Evolutionary conservation across 2,888 invertebrate genomes (phyloP).

Genomic region (Argynnis bischoffii): DNA sequence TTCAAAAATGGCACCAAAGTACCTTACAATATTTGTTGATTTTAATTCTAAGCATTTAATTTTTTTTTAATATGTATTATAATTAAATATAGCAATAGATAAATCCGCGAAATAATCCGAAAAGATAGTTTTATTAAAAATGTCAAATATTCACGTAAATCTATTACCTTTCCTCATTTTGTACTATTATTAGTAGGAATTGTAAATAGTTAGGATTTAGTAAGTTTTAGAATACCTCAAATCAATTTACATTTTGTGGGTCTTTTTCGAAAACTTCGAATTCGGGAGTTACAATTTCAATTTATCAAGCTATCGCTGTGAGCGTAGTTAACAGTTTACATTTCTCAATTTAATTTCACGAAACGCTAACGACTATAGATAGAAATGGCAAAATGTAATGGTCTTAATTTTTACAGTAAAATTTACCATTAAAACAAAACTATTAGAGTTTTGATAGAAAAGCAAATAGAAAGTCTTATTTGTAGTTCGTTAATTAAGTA

Average conservation of each 20-base stretch:
- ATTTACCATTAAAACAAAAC: slow-evolving; percentile 4
- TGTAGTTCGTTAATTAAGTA: too few species aligned
- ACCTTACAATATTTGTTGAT: too few species aligned
- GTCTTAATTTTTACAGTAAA: too few species aligned
- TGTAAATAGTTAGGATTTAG: not conserved
- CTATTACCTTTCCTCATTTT: too few species aligned
- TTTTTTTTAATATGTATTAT: too few species aligned
- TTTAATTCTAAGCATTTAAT: too few species aligned
- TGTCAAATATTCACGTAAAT: too few species aligned
- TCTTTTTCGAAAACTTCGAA: slow-evolving; percentile 7
- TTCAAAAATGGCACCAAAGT: too few species aligned
- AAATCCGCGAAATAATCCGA: too few species aligned
- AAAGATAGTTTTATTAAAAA: too few species aligned
- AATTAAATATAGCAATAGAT: too few species aligned
- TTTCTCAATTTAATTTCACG: slow-evolving; percentile 35
- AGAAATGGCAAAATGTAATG: slow-evolving; percentile 5
- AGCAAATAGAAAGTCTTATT: not conserved
- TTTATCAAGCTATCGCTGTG: slow-evolving; percentile 24
- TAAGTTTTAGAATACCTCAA: not conserved
- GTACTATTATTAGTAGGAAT: too few species aligned
- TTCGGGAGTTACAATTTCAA: slow-evolving; percentile 19
- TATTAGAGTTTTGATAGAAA: not conserved
- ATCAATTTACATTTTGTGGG: not conserved
- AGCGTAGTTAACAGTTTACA: slow-evolving; percentile 32
- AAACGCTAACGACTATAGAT: slow-evolving; percentile 24